Evolutionary conservation across 2,113 vertebrate genomes (phyloP).

Genomic region (Ornithorhynchus anatinus): DNA sequence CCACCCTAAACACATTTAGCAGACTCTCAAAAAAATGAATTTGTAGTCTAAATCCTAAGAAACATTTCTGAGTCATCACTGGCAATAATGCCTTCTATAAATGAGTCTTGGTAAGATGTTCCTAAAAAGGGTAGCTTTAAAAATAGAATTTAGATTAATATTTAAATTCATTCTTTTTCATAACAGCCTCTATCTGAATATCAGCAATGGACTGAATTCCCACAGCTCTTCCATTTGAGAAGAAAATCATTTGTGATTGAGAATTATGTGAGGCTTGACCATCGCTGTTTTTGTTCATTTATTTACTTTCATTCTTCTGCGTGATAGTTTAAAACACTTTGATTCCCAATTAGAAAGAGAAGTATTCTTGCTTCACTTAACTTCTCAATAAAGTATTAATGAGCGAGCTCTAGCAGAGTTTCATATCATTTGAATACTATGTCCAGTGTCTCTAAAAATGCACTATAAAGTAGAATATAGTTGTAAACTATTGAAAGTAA

Average conservation of each 20-base stretch:
- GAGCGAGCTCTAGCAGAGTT: neutral
- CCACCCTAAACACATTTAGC: neutral
- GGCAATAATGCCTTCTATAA: neutral
- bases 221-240: neutral
- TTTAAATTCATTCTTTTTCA: constrained; percentile 49
- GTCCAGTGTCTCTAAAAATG: neutral
- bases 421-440: neutral
- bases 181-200: constrained; percentile 17
- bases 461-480: neutral
- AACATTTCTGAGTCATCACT: neutral
- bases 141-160: constrained; percentile 45
- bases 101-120: constrained; percentile 12
- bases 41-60: neutral
- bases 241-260: accelerated
- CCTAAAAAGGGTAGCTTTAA: constrained; percentile 19
- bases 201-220: neutral
- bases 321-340: neutral
- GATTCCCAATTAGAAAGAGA: neutral
- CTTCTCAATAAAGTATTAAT: neutral
- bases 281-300: constrained; percentile 1
- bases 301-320: neutral
- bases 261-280: neutral
- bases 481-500: neutral
- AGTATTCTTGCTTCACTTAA: neutral
- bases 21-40: neutral